These are phyloP conservation scores for Thecocarcelia acutangulata DNA, from an alignment of 2,888 invertebrate species.

Conservation along the genomic window DNA sequence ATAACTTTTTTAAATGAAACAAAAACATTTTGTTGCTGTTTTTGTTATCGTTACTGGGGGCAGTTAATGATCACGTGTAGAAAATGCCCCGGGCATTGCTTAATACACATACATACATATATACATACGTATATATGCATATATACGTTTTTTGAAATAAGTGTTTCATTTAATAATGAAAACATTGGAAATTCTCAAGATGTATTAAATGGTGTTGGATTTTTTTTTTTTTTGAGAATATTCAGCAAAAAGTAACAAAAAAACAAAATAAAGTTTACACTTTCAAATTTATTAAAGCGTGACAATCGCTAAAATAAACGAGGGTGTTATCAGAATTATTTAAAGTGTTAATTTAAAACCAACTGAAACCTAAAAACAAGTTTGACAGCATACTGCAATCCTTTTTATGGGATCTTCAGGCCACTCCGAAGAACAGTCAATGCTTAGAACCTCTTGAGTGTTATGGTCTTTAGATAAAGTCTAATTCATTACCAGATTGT, in stretches of 20 bases:
- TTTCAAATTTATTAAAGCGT: constrained; percentile 66
- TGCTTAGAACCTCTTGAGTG: no score
- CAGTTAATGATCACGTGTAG: constrained; percentile 37
- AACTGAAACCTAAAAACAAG: no score
- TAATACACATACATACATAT: no score
- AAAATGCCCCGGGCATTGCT: background rate
- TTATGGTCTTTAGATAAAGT: no score
- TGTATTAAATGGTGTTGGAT: background rate
- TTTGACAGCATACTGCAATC: no score
- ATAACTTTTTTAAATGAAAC: constrained; percentile 22
- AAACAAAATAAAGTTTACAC: constrained; percentile 53
- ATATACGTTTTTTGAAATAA: background rate
- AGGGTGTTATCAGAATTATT: background rate
- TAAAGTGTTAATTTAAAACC: no score
- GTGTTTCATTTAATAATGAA: constrained; percentile 10
- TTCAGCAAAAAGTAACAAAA: constrained; percentile 12
- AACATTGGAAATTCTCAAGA: constrained; percentile 24
- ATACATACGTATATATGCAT: no score
- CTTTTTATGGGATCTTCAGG: no score
- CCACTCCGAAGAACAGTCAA: no score
- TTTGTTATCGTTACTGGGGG: constrained; percentile 4
- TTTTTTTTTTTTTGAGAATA: constrained; percentile 34
- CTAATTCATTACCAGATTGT: no score
- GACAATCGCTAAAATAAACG: constrained; percentile 14
- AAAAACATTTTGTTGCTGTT: constrained; percentile 25